Evolutionary conservation across 2,888 invertebrate genomes (phyloP).

Genomic region (Watsonalla binaria): DNA sequence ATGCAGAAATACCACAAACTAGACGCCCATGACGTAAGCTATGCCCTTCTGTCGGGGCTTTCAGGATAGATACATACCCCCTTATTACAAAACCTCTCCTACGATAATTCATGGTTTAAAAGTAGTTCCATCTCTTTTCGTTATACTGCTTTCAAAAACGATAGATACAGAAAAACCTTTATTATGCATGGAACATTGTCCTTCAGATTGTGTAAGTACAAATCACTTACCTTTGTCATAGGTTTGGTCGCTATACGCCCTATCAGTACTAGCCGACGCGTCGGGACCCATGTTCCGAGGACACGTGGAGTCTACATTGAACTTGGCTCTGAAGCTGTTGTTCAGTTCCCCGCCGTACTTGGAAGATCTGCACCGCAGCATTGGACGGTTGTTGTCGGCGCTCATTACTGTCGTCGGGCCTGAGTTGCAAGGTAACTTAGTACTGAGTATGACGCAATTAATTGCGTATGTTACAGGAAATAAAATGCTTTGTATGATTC

Average conservation of each 20-base stretch:
- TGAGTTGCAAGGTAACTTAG: slow-evolving; percentile 89
- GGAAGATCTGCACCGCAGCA: slow-evolving; percentile 92
- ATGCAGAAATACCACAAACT: no score
- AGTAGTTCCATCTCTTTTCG: no score
- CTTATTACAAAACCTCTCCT: no score
- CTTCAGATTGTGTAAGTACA: no score
- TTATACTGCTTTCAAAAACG: no score
- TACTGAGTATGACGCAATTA: background rate
- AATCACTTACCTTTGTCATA: slow-evolving; percentile 35
- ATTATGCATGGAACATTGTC: no score
- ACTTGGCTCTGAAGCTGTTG: slow-evolving; percentile 92
- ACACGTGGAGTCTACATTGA: slow-evolving; percentile 96
- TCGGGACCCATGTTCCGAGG: slow-evolving; percentile 99
- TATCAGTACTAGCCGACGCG: slow-evolving; percentile 97
- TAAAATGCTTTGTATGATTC: no score
- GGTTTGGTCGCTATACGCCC: slow-evolving; percentile 98
- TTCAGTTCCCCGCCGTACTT: slow-evolving; percentile 93
- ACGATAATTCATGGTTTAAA: no score
- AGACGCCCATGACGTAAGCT: no score
- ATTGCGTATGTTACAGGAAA: background rate
- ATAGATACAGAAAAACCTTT: no score
- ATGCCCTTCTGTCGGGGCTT: no score
- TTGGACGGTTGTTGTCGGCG: slow-evolving; percentile 95
- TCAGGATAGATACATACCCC: no score
- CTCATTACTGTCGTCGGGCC: slow-evolving; percentile 99